phyloP scores from a whole-genome alignment of 2,888 invertebrate genomes.

The Deilephila porcellus region DNA sequence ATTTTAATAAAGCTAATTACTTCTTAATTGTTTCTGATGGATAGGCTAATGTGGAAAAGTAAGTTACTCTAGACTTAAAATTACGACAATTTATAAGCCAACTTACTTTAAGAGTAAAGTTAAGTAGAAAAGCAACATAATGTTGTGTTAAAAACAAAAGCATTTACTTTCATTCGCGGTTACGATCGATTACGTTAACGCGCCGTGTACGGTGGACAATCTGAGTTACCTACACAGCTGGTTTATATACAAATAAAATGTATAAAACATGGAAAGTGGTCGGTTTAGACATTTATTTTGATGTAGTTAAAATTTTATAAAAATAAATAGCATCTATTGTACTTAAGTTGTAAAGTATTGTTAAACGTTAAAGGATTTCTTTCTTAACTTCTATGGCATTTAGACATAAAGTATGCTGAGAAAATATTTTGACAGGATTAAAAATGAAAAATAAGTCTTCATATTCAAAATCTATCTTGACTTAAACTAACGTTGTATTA shows the following conservation, averaged over 20 bases:
- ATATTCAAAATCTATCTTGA: no score
- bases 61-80: not conserved
- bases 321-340: no score
- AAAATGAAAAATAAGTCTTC: no score
- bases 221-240: not conserved
- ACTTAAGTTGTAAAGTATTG: no score
- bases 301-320: not conserved
- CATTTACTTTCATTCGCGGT: constrained; percentile 14
- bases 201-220: constrained; percentile 12
- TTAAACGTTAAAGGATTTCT: not conserved
- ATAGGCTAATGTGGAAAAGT: no score
- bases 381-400: no score
- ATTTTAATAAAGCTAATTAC: no score
- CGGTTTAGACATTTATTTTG: not conserved
- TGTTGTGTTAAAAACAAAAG: not conserved
- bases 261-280: constrained; percentile 4
- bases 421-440: no score
- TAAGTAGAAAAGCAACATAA: not conserved
- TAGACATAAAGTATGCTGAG: no score
- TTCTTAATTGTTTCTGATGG: no score
- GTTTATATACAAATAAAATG: constrained; percentile 1
- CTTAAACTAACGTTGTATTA: no score
- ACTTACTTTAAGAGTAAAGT: not conserved
- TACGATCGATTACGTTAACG: constrained; percentile 9
- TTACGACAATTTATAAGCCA: no score